Evolutionary conservation across 1,140 invertebrate genomes (phyloP).

Genomic region (Lucilia sericata): DNA sequence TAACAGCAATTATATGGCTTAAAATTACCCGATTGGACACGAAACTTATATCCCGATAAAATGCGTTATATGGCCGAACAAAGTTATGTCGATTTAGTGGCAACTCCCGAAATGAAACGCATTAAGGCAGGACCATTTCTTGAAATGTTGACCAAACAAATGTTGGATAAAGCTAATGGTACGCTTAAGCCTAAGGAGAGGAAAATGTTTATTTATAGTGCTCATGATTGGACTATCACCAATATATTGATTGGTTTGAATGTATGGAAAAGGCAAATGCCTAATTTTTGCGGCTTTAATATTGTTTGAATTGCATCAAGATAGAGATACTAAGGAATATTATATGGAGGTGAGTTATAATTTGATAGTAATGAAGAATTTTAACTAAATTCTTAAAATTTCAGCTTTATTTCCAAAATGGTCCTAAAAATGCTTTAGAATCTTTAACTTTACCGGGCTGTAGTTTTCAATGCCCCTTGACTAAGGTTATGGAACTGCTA

Average conservation of each 20-base stretch:
- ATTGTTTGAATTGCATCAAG: constrained; percentile 55
- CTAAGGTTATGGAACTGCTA: constrained; percentile 68
- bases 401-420: constrained; percentile 72
- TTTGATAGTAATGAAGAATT: not conserved
- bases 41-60: constrained; percentile 73
- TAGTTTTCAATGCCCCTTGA: constrained; percentile 71
- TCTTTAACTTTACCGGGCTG: constrained; percentile 74
- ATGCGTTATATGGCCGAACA: constrained; percentile 70
- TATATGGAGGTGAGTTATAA: constrained; percentile 51
- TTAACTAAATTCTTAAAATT: constrained; percentile 56
- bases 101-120: constrained; percentile 71
- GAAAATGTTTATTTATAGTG: constrained; percentile 76
- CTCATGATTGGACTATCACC: constrained; percentile 81
- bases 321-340: constrained; percentile 48
- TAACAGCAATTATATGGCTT: constrained; percentile 69
- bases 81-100: constrained; percentile 72
- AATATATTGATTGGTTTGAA: constrained; percentile 77
- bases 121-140: constrained; percentile 73
- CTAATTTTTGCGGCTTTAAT: constrained; percentile 57
- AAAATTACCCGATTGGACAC: constrained; percentile 74
- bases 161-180: constrained; percentile 69
- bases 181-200: constrained; percentile 66
- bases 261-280: constrained; percentile 73
- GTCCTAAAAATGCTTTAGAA: constrained; percentile 49
- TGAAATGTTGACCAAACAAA: constrained; percentile 73